Conservation (phyloP, 2,113 vertebrate genomes). For the Oenanthe oenanthe region DNA sequence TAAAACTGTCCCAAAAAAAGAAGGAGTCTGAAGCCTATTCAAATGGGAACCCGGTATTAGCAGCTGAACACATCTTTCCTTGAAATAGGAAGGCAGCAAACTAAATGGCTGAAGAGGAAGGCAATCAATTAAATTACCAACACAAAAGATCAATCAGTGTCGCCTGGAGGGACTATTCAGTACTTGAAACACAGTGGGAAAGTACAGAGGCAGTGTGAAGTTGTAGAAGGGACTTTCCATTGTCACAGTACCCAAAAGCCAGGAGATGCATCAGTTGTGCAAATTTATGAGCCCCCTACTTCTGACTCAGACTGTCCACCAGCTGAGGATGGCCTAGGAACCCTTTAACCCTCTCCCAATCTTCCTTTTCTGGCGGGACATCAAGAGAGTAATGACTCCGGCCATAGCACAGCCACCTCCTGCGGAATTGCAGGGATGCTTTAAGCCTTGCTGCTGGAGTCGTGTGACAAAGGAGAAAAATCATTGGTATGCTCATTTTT, state of each 20-base stretch:
- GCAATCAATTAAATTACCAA: conserved; percentile 17
- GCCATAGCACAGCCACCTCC: not conserved
- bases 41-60: not conserved
- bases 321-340: not conserved
- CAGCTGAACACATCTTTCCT: not conserved
- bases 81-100: not conserved
- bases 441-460: not conserved
- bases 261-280: not conserved
- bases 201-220: not conserved
- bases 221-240: not conserved
- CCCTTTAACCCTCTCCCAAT: not conserved
- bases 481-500: not conserved
- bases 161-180: not conserved
- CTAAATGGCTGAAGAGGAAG: not conserved
- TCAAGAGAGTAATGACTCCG: not conserved
- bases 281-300: not conserved
- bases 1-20: not conserved
- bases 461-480: not conserved
- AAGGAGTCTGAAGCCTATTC: not conserved
- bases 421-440: not conserved
- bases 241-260: not conserved
- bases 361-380: not conserved
- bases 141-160: conserved; percentile 46
- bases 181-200: not conserved
- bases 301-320: not conserved